Evolutionary conservation across 2,113 vertebrate species (phyloP).

Genomic region (Mustela lutreola): DNA sequence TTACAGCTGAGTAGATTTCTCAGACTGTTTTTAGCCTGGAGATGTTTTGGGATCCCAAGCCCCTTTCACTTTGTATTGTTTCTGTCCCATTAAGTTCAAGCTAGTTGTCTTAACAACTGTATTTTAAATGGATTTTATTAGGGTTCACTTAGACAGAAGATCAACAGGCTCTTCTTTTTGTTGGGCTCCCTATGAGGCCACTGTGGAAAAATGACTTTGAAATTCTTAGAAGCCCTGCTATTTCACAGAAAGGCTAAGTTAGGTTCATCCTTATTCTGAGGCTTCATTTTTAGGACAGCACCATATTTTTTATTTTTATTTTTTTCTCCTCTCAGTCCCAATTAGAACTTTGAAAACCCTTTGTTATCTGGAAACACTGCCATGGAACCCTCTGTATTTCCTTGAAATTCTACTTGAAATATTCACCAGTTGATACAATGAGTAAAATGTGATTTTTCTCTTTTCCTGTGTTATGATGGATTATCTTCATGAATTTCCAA

Average conservation of each 20-base stretch:
- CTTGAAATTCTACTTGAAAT: not conserved
- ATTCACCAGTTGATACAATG: not conserved
- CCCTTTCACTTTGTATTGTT: not conserved
- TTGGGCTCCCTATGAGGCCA: not conserved
- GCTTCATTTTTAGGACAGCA: not conserved
- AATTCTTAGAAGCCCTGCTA: not conserved
- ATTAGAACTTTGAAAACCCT: not conserved
- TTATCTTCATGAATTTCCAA: not conserved
- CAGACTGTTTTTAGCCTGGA: not conserved
- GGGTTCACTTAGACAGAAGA: not conserved
- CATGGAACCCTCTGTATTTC: not conserved
- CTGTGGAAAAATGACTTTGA: not conserved
- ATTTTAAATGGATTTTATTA: not conserved
- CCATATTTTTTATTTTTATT: not conserved
- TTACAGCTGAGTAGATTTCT: not conserved
- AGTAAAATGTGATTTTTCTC: not conserved
- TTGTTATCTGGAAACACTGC: not conserved
- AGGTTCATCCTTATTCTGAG: not conserved
- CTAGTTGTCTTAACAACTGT: not conserved
- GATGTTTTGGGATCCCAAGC: not conserved
- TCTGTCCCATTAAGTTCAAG: not conserved
- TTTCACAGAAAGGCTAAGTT: not conserved
- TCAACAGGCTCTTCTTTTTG: not conserved
- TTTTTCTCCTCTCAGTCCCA: not conserved
- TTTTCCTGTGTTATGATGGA: not conserved